phyloP scores from a whole-genome alignment of 2,797 vertebrate species.

The Microhierax caerulescens region DNA sequence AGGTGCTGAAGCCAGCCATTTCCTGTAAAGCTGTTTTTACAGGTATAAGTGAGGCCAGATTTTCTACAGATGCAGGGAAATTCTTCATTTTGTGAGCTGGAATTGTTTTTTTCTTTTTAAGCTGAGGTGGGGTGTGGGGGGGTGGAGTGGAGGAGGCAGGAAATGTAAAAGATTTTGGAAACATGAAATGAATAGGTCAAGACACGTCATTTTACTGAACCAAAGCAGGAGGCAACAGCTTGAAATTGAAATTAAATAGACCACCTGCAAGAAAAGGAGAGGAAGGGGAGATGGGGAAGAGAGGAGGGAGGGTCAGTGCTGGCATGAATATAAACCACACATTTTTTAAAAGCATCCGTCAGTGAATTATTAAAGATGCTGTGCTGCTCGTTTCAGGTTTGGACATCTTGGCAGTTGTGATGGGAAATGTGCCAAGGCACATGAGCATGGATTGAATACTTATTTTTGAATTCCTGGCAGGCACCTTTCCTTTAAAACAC shows the following conservation, averaged over 20 bases:
- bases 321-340: slow-evolving; percentile 67
- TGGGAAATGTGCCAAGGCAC: slow-evolving; percentile 55
- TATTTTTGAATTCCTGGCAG: slow-evolving; percentile 55
- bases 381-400: slow-evolving; percentile 50
- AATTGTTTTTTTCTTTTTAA: neutral
- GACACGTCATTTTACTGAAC: slow-evolving; percentile 60
- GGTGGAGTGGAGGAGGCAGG: slow-evolving; percentile 21
- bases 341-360: slow-evolving; percentile 64
- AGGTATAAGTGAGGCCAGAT: slow-evolving; percentile 58
- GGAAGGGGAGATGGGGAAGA: slow-evolving; percentile 34
- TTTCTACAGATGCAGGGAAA: slow-evolving; percentile 50
- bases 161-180: slow-evolving; percentile 70
- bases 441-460: slow-evolving; percentile 6
- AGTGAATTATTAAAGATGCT: slow-evolving; percentile 62
- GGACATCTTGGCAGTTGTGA: slow-evolving; percentile 64
- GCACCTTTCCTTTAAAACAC: slow-evolving; percentile 4
- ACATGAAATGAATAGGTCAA: slow-evolving; percentile 63
- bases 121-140: neutral
- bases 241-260: slow-evolving; percentile 69
- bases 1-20: slow-evolving; percentile 63
- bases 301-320: slow-evolving; percentile 20
- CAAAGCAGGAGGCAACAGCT: slow-evolving; percentile 60
- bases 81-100: neutral
- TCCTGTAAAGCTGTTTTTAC: slow-evolving; percentile 48
- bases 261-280: slow-evolving; percentile 72